These are phyloP conservation scores for Mactra quadrangularis DNA, from an alignment of 1,140 invertebrate species.

Conservation along the genomic window DNA sequence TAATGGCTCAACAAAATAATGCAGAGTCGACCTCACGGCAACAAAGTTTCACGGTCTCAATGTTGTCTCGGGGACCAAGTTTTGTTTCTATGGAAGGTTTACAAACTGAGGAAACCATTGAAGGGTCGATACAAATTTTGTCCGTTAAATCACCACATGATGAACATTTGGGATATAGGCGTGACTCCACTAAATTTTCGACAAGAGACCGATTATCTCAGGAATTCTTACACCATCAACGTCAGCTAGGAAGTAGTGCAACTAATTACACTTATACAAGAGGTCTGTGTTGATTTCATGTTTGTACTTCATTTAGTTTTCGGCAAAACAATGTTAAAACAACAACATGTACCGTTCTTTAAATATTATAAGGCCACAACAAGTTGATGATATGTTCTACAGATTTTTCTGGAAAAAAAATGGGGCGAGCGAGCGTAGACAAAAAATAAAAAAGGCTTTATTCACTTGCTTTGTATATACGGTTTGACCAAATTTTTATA, in stretches of 20 bases:
- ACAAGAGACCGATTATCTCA: constrained; percentile 32
- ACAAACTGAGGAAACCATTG: constrained; percentile 53
- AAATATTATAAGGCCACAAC: too few relatives aligned
- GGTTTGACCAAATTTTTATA: too few relatives aligned
- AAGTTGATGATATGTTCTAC: too few relatives aligned
- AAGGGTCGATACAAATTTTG: constrained; percentile 52
- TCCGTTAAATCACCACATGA: constrained; percentile 47
- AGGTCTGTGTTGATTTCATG: constrained; percentile 16
- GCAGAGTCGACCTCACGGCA: constrained; percentile 27
- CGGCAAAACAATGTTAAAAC: too few relatives aligned
- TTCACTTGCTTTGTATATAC: too few relatives aligned
- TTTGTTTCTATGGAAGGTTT: constrained; percentile 35
- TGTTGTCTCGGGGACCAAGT: constrained; percentile 45
- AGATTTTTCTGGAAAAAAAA: too few relatives aligned
- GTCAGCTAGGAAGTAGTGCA: constrained; percentile 33
- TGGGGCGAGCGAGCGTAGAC: too few relatives aligned
- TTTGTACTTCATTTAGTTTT: too few relatives aligned
- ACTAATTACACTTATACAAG: background rate
- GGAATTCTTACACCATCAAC: constrained; percentile 23
- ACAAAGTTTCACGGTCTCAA: constrained; percentile 46
- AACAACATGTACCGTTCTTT: background rate
- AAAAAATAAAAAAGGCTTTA: too few relatives aligned
- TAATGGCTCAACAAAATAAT: constrained; percentile 15
- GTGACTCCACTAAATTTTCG: constrained; percentile 42
- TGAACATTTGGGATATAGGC: constrained; percentile 34